A percentile compares a stretch with the other conserved stretches of the same genome.
Conservation (phyloP, 2,113 vertebrate species). For the Ptilonorhynchus violaceus region DNA sequence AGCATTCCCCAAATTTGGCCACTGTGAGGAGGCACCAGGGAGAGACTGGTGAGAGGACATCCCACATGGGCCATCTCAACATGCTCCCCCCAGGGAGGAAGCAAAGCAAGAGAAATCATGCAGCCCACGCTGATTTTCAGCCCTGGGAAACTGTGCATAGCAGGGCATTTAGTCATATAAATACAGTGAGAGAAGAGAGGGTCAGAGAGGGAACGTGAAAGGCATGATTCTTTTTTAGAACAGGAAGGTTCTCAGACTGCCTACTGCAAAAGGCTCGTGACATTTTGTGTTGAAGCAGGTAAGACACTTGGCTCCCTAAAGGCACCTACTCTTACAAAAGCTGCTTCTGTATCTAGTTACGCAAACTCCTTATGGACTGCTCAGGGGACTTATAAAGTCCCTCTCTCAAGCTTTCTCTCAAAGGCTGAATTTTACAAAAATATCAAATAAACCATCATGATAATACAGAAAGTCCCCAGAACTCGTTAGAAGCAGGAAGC, state of each 20-base stretch:
- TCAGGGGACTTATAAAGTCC: neutral
- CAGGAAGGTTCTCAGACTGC: neutral
- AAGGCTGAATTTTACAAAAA: neutral
- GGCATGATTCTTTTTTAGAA: neutral
- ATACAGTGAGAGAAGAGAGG: neutral
- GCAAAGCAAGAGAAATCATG: neutral
- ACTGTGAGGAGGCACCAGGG: neutral
- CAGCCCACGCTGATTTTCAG: neutral
- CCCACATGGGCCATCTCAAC: neutral
- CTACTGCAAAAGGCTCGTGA: neutral
- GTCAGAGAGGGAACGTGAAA: neutral
- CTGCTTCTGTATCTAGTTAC: neutral
- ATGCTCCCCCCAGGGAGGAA: neutral
- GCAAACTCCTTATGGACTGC: neutral
- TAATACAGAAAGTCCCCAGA: constrained; percentile 27
- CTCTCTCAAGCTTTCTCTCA: neutral
- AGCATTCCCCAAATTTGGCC: constrained; percentile 21
- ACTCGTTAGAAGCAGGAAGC: constrained; percentile 31
- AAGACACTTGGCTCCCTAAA: neutral
- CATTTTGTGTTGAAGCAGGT: constrained; percentile 10
- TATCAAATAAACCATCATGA: neutral
- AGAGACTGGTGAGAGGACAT: neutral
- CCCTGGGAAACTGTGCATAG: neutral
- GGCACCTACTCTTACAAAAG: neutral
- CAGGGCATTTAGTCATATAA: neutral